phyloP scores from a whole-genome alignment of 1,140 invertebrate species.

The Linepithema humile region DNA sequence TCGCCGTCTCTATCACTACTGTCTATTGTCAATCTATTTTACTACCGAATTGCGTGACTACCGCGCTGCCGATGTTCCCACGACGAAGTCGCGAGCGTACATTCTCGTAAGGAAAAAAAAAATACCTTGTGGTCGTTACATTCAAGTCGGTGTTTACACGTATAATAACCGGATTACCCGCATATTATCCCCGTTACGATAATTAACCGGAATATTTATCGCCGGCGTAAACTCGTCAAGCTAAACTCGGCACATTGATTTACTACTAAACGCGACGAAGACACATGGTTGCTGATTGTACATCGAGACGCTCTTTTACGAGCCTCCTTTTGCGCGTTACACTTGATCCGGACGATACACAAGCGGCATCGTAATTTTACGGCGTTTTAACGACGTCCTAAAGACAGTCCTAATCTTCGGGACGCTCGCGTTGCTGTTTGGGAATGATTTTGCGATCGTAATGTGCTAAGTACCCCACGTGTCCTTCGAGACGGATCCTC shows the following conservation, averaged over 20 bases:
- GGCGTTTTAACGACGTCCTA: neutral
- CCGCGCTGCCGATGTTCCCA: neutral
- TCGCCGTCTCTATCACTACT: slow-evolving; percentile 6
- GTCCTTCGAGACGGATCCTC: neutral
- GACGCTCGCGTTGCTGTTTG: slow-evolving; percentile 8
- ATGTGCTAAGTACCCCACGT: neutral
- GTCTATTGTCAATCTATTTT: slow-evolving; percentile 31
- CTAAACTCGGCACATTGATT: slow-evolving; percentile 23
- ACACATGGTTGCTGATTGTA: slow-evolving; percentile 43
- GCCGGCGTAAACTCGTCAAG: slow-evolving; percentile 1
- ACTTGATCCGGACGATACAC: neutral
- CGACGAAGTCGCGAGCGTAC: neutral
- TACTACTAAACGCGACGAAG: slow-evolving; percentile 28
- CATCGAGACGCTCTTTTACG: slow-evolving; percentile 3
- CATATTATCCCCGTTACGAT: neutral
- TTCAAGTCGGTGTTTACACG: neutral
- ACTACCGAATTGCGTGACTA: neutral
- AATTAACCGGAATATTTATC: neutral
- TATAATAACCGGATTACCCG: neutral
- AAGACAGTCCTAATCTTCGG: neutral
- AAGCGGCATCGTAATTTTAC: neutral
- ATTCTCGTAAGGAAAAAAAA: slow-evolving; percentile 44
- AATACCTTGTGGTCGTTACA: slow-evolving; percentile 11
- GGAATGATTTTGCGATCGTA: neutral
- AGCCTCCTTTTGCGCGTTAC: neutral